Base-by-base conservation (phyloP, 2,113 vertebrate genomes). In the Plecturocebus donacophilus region DNA sequence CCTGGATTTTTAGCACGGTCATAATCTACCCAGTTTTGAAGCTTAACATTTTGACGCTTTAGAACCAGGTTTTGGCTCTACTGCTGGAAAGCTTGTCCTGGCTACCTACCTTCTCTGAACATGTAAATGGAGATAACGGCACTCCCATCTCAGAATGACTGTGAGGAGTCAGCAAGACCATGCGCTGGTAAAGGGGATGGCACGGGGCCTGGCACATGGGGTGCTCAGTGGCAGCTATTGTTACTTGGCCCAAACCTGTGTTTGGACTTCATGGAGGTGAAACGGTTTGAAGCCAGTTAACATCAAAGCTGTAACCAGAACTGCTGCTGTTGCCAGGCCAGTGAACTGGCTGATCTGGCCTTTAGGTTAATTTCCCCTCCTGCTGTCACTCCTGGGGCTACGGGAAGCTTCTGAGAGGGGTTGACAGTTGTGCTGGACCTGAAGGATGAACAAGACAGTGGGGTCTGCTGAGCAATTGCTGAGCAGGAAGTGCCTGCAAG, bases 121-220 rank as follows among this genome's bases (percentile, higher is more conserved):
- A 7, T 8, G n/a, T 61, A 11, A 5, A 27, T 4, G n/a, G 27
- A 87, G 61, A 45, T 2, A 25, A 10, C 0, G 2, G 52, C 21
- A 42, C 23, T 25, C 8, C 38, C n/a, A 12, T 4, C 54, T 38
- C n/a, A 47, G 56, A 56, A 13, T 0, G 70, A 8, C 13, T 1
- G 13, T 5, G 14, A 87, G 32, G 27, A n/a, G 79, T 5, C 71
- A 3, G n/a, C 0, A 20, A 35, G 56, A 32, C 10, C 9, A 27
- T 1, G 16, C 38, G 0, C 25, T 0, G 35, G 10, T 6, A 8
- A 12, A 10, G 58, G 64, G n/a, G n/a, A 56, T 0, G 4, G 54
- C 9, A 30, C 0, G 7, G 45, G 85, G 68, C 32, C 23, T 1
- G 9, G 54, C 10, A 6, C 0, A 9, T 61, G 56, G 2, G 2